Conservation (phyloP, 2,113 vertebrate genomes). For the Acanthochromis polyacanthus region DNA sequence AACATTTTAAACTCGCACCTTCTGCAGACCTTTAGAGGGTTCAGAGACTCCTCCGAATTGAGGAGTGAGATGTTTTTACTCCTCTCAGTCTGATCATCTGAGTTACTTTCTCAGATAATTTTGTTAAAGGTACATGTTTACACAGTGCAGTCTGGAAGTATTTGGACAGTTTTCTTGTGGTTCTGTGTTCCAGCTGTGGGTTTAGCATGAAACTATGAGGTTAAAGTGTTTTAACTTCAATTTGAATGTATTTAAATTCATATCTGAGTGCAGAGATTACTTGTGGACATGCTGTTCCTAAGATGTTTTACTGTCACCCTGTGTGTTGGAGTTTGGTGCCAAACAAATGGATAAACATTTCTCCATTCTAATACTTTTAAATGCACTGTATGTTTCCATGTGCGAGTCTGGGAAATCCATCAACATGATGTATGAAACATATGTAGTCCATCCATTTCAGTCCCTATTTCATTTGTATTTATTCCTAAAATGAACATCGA, state of each 20-base stretch:
- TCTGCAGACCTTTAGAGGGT: not conserved
- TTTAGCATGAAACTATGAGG: not conserved
- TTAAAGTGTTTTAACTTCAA: not conserved
- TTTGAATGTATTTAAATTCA: not conserved
- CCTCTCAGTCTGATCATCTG: too few species aligned
- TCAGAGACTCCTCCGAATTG: not conserved
- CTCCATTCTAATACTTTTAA: not conserved
- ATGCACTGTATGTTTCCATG: constrained; percentile 4
- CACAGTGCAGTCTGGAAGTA: not conserved
- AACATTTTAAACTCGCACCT: not conserved
- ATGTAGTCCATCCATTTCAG: constrained; percentile 1
- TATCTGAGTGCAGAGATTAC: not conserved
- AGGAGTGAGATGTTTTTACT: too few species aligned
- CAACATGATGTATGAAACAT: not conserved
- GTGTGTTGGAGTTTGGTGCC: not conserved
- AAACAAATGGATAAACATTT: not conserved
- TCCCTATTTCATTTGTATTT: not conserved
- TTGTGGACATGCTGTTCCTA: too few species aligned
- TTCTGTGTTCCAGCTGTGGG: not conserved
- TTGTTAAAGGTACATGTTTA: too few species aligned
- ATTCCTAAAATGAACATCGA: not conserved
- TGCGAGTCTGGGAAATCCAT: constrained; percentile 38
- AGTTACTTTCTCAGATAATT: too few species aligned
- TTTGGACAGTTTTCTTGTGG: constrained; percentile 2
- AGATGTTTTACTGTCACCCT: not conserved